These are phyloP conservation scores for Mallotus villosus DNA, from an alignment of 2,797 vertebrate species.

Conservation along the genomic window DNA sequence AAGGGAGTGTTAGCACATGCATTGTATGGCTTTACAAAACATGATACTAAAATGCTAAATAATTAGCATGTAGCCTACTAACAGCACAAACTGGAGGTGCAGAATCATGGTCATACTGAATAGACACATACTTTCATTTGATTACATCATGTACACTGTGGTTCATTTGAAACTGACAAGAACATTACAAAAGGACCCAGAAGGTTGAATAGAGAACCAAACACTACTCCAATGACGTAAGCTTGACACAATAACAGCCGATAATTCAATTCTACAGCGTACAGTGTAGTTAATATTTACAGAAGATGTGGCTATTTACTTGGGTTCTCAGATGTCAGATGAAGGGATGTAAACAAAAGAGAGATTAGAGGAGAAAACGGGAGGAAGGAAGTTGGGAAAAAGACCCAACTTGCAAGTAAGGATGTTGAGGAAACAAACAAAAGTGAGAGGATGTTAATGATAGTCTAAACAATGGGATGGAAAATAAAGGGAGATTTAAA, in stretches of 20 bases:
- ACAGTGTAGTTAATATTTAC: neutral
- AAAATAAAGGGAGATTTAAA: neutral
- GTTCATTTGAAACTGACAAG: neutral
- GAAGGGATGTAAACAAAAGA: constrained; percentile 36
- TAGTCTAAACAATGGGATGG: constrained; percentile 12
- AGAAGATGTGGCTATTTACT: neutral
- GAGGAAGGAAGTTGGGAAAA: constrained; percentile 45
- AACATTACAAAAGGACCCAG: too few species aligned
- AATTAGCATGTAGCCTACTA: too few species aligned
- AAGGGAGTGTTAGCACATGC: too few species aligned
- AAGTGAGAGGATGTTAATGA: constrained; percentile 33
- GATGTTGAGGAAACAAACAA: constrained; percentile 28
- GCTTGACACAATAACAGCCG: neutral
- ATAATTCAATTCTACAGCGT: too few species aligned
- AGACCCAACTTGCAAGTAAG: constrained; percentile 34
- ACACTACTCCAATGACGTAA: neutral
- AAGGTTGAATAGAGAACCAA: neutral
- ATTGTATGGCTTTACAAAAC: too few species aligned
- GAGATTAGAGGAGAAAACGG: constrained; percentile 37
- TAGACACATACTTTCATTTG: too few species aligned
- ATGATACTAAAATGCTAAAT: too few species aligned
- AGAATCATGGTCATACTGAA: too few species aligned
- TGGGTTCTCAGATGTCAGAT: constrained; percentile 34
- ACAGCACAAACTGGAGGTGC: too few species aligned
- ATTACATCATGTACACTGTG: too few species aligned